Evolutionary conservation across 2,797 vertebrate species (phyloP).

Genomic region (Linurgus olivaceus): DNA sequence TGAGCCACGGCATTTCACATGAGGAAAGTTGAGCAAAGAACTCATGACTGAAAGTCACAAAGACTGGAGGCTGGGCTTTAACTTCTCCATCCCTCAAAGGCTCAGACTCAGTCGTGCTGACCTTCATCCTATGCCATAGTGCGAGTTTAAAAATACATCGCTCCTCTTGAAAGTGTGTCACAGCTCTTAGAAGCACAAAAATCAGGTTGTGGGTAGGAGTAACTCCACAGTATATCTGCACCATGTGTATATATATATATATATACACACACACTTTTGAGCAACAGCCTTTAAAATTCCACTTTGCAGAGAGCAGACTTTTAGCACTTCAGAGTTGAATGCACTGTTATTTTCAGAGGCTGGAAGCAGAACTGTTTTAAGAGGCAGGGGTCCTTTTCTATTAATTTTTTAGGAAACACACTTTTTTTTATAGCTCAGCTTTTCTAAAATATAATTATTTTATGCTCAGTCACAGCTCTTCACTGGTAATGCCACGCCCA

Average conservation of each 20-base stretch:
- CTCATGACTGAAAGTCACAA: not conserved
- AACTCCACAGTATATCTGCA: not conserved
- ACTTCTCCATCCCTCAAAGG: not conserved
- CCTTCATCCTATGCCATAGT: not conserved
- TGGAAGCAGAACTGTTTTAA: not conserved
- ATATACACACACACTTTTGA: not conserved
- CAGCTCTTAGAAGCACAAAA: not conserved
- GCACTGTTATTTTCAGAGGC: not conserved
- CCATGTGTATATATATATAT: fast-evolving
- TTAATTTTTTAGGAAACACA: not conserved
- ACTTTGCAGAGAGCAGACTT: not conserved
- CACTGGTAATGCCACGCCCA: not conserved
- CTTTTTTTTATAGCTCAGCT: not conserved
- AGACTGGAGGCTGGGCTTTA: not conserved
- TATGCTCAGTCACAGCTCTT: not conserved
- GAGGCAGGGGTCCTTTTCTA: not conserved
- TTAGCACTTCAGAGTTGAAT: not conserved
- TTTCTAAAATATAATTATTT: not conserved
- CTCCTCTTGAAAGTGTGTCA: not conserved
- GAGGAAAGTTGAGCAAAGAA: not conserved
- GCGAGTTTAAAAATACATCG: not conserved
- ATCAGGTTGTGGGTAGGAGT: conserved; percentile 8
- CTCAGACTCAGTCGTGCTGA: not conserved
- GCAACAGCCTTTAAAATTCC: not conserved
- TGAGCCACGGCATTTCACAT: not conserved